A percentile compares a stretch with the other conserved stretches of the same genome.
Conservation (phyloP, 1,140 invertebrate genomes). For the Aphidius gifuensis region DNA sequence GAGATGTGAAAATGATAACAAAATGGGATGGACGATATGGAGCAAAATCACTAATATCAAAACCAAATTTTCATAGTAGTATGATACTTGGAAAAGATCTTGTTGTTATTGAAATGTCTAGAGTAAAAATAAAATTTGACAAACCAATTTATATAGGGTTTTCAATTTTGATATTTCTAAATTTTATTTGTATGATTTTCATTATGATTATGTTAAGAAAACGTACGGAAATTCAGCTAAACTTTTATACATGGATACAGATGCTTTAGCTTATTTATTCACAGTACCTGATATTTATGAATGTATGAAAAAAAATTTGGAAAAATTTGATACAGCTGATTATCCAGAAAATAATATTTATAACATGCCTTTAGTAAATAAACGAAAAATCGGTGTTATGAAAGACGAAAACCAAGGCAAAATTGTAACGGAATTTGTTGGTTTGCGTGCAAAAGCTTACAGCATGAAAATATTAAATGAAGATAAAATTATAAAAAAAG, state of each 20-base stretch:
- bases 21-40: slow-evolving; percentile 19
- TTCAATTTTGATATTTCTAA: slow-evolving; percentile 27
- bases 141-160: slow-evolving; percentile 28
- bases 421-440: background rate
- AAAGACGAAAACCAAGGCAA: slow-evolving; percentile 6
- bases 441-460: background rate
- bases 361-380: slow-evolving; percentile 8
- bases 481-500: background rate
- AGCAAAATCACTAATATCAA: slow-evolving; percentile 22
- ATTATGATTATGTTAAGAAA: slow-evolving; percentile 21
- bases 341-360: slow-evolving; percentile 13
- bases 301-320: background rate
- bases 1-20: slow-evolving; percentile 28
- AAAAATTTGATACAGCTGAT: slow-evolving; percentile 16
- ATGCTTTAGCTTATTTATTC: slow-evolving; percentile 26
- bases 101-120: slow-evolving; percentile 25
- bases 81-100: slow-evolving; percentile 30
- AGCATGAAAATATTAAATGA: background rate
- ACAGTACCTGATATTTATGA: slow-evolving; percentile 17
- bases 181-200: slow-evolving; percentile 26
- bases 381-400: background rate
- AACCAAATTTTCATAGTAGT: slow-evolving; percentile 33
- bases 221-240: slow-evolving; percentile 25
- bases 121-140: slow-evolving; percentile 22
- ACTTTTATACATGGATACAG: slow-evolving; percentile 39